A percentile compares a stretch with the other conserved stretches of the same genome.
These are phyloP conservation scores for Australoheros scitulus DNA, from an alignment of 2,113 vertebrate species.

Conservation along the genomic window DNA sequence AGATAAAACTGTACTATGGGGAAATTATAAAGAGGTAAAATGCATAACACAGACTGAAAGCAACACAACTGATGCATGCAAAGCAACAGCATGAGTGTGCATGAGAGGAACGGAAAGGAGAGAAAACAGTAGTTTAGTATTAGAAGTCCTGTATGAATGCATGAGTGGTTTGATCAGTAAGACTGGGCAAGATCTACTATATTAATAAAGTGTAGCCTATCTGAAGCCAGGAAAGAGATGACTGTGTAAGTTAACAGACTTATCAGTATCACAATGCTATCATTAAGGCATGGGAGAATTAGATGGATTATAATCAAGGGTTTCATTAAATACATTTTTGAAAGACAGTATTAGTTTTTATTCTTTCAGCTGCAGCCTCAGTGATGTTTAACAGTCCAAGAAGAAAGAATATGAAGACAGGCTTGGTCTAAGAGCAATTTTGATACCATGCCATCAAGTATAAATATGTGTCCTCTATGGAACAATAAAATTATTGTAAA, in stretches of 20 bases:
- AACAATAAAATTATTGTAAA: background rate
- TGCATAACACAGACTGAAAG: no score
- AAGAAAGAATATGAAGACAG: background rate
- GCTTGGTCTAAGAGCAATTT: rapidly evolving
- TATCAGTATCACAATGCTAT: background rate
- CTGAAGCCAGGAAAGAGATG: background rate
- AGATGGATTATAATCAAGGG: background rate
- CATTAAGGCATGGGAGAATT: background rate
- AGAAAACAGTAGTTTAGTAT: no score
- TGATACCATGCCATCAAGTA: background rate
- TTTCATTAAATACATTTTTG: background rate
- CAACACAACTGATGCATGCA: no score
- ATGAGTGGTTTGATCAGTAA: no score
- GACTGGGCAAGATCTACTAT: no score
- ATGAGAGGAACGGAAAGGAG: no score
- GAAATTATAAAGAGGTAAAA: no score
- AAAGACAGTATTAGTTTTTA: background rate
- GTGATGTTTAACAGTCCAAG: background rate
- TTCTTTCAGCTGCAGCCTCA: background rate
- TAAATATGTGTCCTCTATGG: background rate
- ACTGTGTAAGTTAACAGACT: background rate
- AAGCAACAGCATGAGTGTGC: no score
- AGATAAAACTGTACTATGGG: background rate
- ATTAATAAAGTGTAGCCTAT: background rate
- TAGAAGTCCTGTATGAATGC: no score